phyloP scores from a whole-genome alignment of 2,797 vertebrate genomes.

The Poeciliopsis gracilis region DNA sequence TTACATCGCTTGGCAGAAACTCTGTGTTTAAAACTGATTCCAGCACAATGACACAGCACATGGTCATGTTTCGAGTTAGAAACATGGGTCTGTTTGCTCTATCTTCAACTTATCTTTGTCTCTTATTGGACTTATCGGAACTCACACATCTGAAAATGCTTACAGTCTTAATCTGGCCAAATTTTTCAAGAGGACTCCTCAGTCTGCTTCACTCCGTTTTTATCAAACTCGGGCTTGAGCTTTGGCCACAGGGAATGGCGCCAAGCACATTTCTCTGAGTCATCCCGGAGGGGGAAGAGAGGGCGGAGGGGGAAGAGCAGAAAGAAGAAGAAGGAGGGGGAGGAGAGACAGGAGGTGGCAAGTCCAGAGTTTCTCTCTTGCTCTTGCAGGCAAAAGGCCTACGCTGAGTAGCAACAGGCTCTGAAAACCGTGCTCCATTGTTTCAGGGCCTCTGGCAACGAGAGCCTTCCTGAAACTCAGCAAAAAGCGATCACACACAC shows the following conservation, averaged over 20 bases:
- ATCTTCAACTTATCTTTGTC: constrained; percentile 31
- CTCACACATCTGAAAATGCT: constrained; percentile 63
- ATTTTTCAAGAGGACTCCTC: constrained; percentile 65
- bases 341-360: constrained; percentile 66
- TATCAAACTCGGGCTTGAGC: constrained; percentile 58
- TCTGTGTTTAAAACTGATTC: constrained; percentile 37
- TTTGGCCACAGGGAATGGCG: constrained; percentile 58
- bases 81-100: constrained; percentile 41
- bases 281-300: constrained; percentile 58
- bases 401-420: constrained; percentile 60
- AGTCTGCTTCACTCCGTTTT: constrained; percentile 67
- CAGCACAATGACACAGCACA: constrained; percentile 33
- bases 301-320: constrained; percentile 1
- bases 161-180: constrained; percentile 49
- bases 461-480: constrained; percentile 72
- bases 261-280: constrained; percentile 84
- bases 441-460: constrained; percentile 70
- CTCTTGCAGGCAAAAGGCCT: constrained; percentile 61
- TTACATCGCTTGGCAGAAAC: constrained; percentile 37
- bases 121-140: constrained; percentile 59
- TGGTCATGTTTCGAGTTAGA: constrained; percentile 41
- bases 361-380: constrained; percentile 71
- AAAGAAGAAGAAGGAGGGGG: constrained; percentile 4
- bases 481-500: constrained; percentile 63
- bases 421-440: constrained; percentile 70